Conservation (phyloP, 2,797 vertebrate species). For the Australoheros facetus region DNA sequence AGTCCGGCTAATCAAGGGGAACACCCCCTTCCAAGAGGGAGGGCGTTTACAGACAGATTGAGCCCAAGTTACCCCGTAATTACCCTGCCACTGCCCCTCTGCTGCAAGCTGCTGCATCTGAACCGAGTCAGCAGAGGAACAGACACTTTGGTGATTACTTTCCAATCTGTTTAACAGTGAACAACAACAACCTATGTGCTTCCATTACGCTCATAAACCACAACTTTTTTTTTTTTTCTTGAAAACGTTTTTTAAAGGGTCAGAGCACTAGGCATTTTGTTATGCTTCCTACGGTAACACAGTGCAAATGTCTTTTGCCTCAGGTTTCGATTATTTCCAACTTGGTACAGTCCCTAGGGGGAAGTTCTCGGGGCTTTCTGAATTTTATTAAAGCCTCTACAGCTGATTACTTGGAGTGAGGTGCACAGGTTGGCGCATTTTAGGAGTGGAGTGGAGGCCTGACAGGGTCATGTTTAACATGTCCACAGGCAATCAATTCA, state of each 20-base stretch:
- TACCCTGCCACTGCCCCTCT: conserved; percentile 82
- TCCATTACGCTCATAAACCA: conserved; percentile 65
- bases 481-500: conserved; percentile 90
- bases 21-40: conserved; percentile 83
- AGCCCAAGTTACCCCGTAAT: conserved; percentile 84
- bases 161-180: conserved; percentile 78
- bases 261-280: conserved; percentile 77
- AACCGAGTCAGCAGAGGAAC: conserved; percentile 69
- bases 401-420: conserved; percentile 84
- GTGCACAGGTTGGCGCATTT: conserved; percentile 82
- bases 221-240: conserved; percentile 16
- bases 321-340: conserved; percentile 85
- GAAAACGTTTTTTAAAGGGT: conserved; percentile 72
- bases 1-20: conserved; percentile 85
- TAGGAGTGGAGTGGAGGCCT: conserved; percentile 81
- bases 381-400: conserved; percentile 87
- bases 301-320: conserved; percentile 82
- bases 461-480: conserved; percentile 90
- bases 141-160: conserved; percentile 78
- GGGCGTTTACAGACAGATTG: conserved; percentile 82
- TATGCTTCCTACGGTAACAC: conserved; percentile 77
- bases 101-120: conserved; percentile 81
- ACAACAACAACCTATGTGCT: conserved; percentile 70
- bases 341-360: conserved; percentile 79
- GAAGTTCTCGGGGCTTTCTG: conserved; percentile 81